Evolutionary conservation across 2,797 vertebrate species (phyloP).

Genomic region (Myotis vivesi): DNA sequence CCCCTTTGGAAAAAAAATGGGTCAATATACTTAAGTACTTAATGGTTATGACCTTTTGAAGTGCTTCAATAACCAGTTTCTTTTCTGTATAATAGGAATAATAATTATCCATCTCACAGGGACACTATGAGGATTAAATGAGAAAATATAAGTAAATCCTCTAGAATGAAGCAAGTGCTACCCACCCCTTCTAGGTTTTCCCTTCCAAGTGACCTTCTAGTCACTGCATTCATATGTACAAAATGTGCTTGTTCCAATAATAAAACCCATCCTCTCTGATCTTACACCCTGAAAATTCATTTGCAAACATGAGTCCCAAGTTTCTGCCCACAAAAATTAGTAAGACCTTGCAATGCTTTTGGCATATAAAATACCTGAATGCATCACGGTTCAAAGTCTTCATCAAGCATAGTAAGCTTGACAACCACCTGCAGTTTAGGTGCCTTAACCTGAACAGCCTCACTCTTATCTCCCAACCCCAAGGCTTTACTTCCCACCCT

Average conservation of each 20-base stretch:
- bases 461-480: background rate
- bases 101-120: background rate
- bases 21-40: background rate
- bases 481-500: background rate
- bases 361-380: background rate
- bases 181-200: background rate
- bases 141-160: background rate
- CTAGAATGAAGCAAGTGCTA: background rate
- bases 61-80: background rate
- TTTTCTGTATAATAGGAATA: background rate
- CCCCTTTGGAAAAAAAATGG: background rate
- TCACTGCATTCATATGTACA: background rate
- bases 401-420: background rate
- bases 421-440: background rate
- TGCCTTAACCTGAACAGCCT: background rate
- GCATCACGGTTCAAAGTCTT: background rate
- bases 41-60: background rate
- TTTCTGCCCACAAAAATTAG: background rate
- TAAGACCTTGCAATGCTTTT: background rate
- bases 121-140: background rate
- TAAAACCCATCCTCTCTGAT: background rate
- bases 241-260: background rate
- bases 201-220: background rate
- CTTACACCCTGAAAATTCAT: background rate
- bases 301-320: background rate